Percentiles rank a stretch among this genome's conserved stretches.
Evolutionary conservation across 2,113 vertebrate genomes (phyloP).

Genomic region (Brachyhypopomus occidentalis): DNA sequence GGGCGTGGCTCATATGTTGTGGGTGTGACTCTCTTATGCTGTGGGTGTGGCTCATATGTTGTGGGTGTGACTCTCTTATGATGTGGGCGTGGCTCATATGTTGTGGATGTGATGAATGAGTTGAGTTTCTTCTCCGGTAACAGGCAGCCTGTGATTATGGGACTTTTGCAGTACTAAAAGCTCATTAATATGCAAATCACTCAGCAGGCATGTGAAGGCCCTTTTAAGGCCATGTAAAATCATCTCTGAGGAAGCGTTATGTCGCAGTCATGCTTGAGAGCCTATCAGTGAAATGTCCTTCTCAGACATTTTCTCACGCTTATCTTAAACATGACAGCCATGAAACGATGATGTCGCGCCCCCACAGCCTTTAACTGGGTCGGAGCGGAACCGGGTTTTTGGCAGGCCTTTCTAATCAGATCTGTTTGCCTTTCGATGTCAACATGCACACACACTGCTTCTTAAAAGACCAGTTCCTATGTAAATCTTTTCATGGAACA

Average conservation of each 20-base stretch:
- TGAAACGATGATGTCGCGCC: not conserved
- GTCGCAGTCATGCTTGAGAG: not conserved
- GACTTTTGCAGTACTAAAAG: not conserved
- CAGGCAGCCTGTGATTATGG: not conserved
- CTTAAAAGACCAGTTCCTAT: slow-evolving; percentile 16
- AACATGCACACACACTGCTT: not conserved
- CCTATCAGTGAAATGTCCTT: not conserved
- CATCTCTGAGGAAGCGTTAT: slow-evolving; percentile 12
- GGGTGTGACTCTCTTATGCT: too few species aligned
- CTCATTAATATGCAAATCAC: not conserved
- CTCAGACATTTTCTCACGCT: not conserved
- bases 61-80: too few species aligned
- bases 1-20: too few species aligned
- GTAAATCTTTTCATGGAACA: slow-evolving; percentile 3
- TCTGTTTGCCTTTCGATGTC: slow-evolving; percentile 5
- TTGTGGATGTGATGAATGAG: too few species aligned
- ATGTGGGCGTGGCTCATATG: too few species aligned
- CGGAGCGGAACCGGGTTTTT: slow-evolving; percentile 22
- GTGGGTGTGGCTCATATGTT: too few species aligned
- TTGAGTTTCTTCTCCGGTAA: not conserved
- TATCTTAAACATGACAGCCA: not conserved
- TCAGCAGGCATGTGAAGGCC: too few species aligned
- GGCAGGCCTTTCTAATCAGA: not conserved
- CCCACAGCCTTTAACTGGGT: not conserved
- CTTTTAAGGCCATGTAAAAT: not conserved